These are phyloP conservation scores for Discoglossus pictus DNA, from an alignment of 2,797 vertebrate genomes.

Conservation along the genomic window DNA sequence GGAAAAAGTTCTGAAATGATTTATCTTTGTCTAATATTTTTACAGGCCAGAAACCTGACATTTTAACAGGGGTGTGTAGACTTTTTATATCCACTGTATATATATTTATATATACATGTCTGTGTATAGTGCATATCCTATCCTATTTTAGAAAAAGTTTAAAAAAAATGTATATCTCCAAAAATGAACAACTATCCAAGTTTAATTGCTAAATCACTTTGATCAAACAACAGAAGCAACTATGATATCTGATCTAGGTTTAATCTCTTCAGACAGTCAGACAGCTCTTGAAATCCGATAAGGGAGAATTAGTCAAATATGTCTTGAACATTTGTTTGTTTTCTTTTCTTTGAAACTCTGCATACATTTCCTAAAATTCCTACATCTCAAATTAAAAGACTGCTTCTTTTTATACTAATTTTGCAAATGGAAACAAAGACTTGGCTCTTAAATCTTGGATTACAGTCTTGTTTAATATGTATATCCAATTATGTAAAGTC, in stretches of 20 bases:
- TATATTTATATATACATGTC: no score
- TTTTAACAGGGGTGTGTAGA: no score
- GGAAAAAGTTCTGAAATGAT: no score
- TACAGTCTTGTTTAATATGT: constrained; percentile 60
- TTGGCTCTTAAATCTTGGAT: constrained; percentile 58
- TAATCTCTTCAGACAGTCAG: constrained; percentile 52
- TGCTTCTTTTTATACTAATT: constrained; percentile 50
- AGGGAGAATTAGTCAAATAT: constrained; percentile 62
- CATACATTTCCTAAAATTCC: constrained; percentile 52
- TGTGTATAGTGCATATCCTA: no score
- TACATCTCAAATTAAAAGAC: constrained; percentile 63
- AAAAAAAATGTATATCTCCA: no score
- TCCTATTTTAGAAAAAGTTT: no score
- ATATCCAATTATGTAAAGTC: constrained; percentile 70
- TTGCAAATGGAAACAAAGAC: constrained; percentile 51
- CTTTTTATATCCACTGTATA: no score
- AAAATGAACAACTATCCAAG: constrained; percentile 51
- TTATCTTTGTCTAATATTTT: no score
- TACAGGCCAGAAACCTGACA: no score
- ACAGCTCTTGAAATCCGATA: constrained; percentile 60
- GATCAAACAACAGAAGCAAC: constrained; percentile 64
- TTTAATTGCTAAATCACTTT: constrained; percentile 66
- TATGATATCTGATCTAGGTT: constrained; percentile 61
- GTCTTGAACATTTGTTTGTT: constrained; percentile 62
- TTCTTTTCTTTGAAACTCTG: constrained; percentile 56